A percentile compares a stretch with the other conserved stretches of the same genome.
Evolutionary conservation across 2,113 vertebrate genomes (phyloP).

Genomic region (Emydura subglobosa): DNA sequence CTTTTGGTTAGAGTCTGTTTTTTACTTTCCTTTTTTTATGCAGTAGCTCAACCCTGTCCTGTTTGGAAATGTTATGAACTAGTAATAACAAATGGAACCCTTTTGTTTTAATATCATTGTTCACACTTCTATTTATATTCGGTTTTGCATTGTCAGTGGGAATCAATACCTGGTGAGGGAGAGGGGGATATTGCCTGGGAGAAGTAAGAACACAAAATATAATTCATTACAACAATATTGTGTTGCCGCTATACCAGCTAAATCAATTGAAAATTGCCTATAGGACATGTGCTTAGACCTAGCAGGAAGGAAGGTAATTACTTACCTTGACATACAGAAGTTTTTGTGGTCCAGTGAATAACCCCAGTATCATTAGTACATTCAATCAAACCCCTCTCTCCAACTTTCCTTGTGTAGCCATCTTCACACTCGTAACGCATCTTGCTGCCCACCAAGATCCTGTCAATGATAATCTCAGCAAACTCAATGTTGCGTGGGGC

Average conservation of each 20-base stretch:
- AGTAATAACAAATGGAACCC: neutral
- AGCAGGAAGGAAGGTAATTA: neutral
- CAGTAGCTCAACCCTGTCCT: neutral
- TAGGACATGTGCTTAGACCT: neutral
- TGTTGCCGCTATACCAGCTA: neutral
- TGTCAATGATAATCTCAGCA: conserved; percentile 35
- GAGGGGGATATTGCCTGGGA: neutral
- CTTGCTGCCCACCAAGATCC: neutral
- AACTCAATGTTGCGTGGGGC: accelerated
- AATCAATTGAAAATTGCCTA: neutral
- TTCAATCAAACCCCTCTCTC: neutral
- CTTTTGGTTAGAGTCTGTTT: neutral
- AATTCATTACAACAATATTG: neutral
- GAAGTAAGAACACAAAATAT: neutral
- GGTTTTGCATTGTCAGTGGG: neutral
- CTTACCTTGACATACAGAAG: conserved; percentile 46
- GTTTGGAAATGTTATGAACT: neutral
- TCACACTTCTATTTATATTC: neutral
- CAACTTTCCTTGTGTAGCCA: neutral
- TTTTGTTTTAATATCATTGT: neutral
- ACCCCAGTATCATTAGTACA: neutral
- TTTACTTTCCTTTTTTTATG: neutral
- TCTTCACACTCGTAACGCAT: conserved; percentile 10
- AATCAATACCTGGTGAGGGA: neutral
- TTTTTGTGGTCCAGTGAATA: neutral